Percentiles rank a stretch among this genome's conserved stretches.
phyloP scores from a whole-genome alignment of 2,888 invertebrate genomes.

The Scaptomyza cyrtandrae region DNA sequence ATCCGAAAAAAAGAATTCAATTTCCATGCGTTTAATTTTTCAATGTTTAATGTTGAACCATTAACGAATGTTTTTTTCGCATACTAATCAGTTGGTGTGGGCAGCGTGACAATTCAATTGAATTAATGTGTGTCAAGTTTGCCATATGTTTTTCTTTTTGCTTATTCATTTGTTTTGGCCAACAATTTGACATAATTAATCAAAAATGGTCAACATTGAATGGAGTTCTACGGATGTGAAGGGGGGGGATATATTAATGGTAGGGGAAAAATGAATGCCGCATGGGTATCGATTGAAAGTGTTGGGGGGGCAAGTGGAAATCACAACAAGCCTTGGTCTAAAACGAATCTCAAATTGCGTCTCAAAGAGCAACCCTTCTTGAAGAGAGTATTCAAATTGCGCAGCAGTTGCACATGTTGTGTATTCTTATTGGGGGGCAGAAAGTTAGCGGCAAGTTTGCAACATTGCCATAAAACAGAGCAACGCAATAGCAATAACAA shows the following conservation, averaged over 20 bases:
- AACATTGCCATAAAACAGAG: neutral
- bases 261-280: conserved; percentile 5
- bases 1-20: conserved; percentile 21
- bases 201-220: conserved; percentile 7
- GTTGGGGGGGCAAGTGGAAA: no score
- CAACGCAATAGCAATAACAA: neutral
- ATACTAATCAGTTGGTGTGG: conserved; percentile 34
- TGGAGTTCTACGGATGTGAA: neutral
- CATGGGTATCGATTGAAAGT: neutral
- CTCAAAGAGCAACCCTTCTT: neutral
- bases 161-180: conserved; percentile 1
- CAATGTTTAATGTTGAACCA: conserved; percentile 16
- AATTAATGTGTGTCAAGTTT: conserved; percentile 19
- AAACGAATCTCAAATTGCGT: conserved; percentile 2
- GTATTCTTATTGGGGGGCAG: neutral
- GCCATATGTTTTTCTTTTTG: conserved; percentile 13
- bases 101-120: conserved; percentile 24
- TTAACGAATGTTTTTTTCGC: neutral
- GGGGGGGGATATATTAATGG: conserved; percentile 1
- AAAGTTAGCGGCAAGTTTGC: neutral
- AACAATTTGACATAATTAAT: conserved; percentile 22
- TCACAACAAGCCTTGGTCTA: no score
- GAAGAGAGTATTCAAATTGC: conserved; percentile 8
- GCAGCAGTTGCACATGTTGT: conserved; percentile 11
- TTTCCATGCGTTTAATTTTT: conserved; percentile 26